Evolutionary conservation across 2,888 invertebrate genomes (phyloP).

Genomic region (Glaucopsyche alexis): DNA sequence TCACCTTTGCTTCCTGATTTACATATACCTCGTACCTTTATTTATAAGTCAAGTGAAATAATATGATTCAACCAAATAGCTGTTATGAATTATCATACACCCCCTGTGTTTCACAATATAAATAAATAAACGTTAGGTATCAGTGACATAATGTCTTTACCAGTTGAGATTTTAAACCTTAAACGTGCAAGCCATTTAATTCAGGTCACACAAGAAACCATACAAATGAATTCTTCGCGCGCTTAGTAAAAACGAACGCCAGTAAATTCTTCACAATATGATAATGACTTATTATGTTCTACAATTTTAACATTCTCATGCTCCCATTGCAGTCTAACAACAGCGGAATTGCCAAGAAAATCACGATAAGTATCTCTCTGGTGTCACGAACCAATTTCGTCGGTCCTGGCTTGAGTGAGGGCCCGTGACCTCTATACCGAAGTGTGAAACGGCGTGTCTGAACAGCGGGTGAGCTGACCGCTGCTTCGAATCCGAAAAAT

Average conservation of each 20-base stretch:
- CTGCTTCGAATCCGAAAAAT: constrained; percentile 55
- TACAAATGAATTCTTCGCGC: constrained; percentile 12
- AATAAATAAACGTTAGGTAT: no score
- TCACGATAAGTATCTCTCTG: constrained; percentile 76
- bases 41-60: not conserved
- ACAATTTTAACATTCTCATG: constrained; percentile 69
- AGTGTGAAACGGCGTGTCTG: constrained; percentile 75
- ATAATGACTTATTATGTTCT: constrained; percentile 39
- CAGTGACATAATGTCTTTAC: not conserved
- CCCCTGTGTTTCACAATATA: not conserved
- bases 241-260: constrained; percentile 12
- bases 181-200: constrained; percentile 2
- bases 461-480: constrained; percentile 70
- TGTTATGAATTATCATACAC: not conserved
- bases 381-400: constrained; percentile 77
- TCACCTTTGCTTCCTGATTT: constrained; percentile 16
- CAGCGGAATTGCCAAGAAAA: constrained; percentile 75
- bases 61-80: not conserved
- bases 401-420: constrained; percentile 73
- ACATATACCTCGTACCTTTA: constrained; percentile 34
- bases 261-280: constrained; percentile 12
- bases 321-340: constrained; percentile 72
- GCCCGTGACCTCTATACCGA: constrained; percentile 72
- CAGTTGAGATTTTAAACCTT: not conserved
- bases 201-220: constrained; percentile 20